A percentile compares a stretch with the other conserved stretches of the same genome.
These are phyloP conservation scores for Sycophila sp. DNA, from an alignment of 1,140 invertebrate genomes.

Conservation along the genomic window DNA sequence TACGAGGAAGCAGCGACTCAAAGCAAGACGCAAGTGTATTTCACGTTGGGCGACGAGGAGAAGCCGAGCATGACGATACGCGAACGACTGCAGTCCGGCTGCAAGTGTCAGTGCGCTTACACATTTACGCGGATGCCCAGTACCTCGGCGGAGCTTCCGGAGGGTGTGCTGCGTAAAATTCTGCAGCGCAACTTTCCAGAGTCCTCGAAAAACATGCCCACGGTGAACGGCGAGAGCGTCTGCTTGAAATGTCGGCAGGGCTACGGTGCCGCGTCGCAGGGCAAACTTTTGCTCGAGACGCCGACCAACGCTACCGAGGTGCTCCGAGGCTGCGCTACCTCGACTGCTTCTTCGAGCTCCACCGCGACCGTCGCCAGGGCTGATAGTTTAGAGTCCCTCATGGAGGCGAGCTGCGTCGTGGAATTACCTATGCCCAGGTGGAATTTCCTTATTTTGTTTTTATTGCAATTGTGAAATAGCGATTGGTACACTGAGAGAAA, in stretches of 20 bases:
- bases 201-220: constrained; percentile 56
- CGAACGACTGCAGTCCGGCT: constrained; percentile 33
- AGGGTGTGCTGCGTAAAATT: constrained; percentile 56
- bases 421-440: constrained; percentile 72
- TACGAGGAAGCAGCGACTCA: background rate
- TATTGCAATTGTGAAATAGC: too few relatives aligned
- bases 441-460: too few relatives aligned
- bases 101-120: constrained; percentile 55
- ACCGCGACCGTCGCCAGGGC: constrained; percentile 36
- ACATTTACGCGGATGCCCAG: constrained; percentile 55
- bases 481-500: too few relatives aligned
- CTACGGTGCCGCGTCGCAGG: constrained; percentile 37
- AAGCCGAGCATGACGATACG: constrained; percentile 60
- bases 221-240: constrained; percentile 38
- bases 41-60: constrained; percentile 81
- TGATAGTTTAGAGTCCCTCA: constrained; percentile 56
- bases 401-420: constrained; percentile 66
- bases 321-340: constrained; percentile 48
- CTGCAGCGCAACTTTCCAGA: constrained; percentile 60
- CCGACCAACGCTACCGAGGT: constrained; percentile 61
- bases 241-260: constrained; percentile 52
- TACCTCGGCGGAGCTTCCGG: constrained; percentile 57
- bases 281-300: constrained; percentile 55
- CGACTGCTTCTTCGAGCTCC: constrained; percentile 18
- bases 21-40: constrained; percentile 72